Conservation (phyloP, 1,140 invertebrate species). For the Prorops nasuta region DNA sequence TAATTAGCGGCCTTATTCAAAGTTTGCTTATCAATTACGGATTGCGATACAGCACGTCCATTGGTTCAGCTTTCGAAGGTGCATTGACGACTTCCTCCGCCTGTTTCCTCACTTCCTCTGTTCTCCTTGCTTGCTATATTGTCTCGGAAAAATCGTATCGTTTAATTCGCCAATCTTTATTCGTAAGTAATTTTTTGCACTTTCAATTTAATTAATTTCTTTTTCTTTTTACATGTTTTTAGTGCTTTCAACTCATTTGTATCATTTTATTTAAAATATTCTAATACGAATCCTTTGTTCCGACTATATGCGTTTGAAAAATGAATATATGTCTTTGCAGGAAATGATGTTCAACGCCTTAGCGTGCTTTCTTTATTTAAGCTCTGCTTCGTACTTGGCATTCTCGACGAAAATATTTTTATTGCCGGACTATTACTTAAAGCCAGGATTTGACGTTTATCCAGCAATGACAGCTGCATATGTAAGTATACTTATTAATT, state of each 20-base stretch:
- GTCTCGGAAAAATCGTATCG: conserved; percentile 73
- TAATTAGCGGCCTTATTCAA: conserved; percentile 73
- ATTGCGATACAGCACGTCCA: conserved; percentile 62
- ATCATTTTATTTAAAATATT: too few species aligned
- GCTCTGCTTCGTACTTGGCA: conserved; percentile 72
- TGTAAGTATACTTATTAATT: conserved; percentile 60
- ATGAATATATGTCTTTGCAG: conserved; percentile 54
- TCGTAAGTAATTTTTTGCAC: conserved; percentile 62
- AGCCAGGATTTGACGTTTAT: conserved; percentile 67
- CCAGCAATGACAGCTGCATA: conserved; percentile 81
- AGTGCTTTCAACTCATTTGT: too few species aligned
- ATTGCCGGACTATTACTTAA: conserved; percentile 62
- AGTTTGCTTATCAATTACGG: conserved; percentile 75
- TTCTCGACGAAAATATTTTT: conserved; percentile 73
- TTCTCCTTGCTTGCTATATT: conserved; percentile 72
- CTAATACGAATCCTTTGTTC: neutral
- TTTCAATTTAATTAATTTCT: conserved; percentile 4
- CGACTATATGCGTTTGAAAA: neutral
- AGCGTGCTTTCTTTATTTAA: conserved; percentile 73
- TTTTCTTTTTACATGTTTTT: too few species aligned
- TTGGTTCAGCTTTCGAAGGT: conserved; percentile 72
- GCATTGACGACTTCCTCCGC: conserved; percentile 74
- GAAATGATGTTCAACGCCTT: conserved; percentile 75
- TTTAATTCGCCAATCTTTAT: conserved; percentile 72
- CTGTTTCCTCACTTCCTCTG: conserved; percentile 69